A percentile compares a stretch with the other conserved stretches of the same genome.
These are phyloP conservation scores for Nothocercus nigrocapillus DNA, from an alignment of 2,113 vertebrate genomes.

Conservation along the genomic window DNA sequence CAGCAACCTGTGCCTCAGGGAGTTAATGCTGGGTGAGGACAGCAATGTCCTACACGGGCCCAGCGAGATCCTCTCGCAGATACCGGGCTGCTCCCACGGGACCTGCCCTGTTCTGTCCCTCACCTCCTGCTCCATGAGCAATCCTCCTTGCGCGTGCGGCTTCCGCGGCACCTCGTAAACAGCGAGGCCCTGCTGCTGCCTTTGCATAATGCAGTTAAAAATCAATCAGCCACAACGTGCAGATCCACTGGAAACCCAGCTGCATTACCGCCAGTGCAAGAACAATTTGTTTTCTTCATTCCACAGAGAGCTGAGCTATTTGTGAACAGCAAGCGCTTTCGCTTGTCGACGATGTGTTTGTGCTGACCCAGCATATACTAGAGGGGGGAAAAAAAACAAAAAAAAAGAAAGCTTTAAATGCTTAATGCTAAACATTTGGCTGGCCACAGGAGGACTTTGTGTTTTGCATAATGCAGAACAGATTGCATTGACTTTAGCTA, in stretches of 20 bases:
- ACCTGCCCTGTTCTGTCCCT: not conserved
- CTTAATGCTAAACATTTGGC: not conserved
- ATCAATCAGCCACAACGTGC: not conserved
- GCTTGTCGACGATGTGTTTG: not conserved
- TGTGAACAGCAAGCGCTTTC: not conserved
- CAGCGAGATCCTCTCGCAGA: not conserved
- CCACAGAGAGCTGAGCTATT: slow-evolving; percentile 3
- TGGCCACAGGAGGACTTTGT: not conserved
- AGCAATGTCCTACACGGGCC: not conserved
- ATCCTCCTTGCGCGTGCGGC: not conserved
- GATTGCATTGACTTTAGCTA: not conserved
- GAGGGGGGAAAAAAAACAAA: not conserved
- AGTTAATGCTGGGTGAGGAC: not conserved
- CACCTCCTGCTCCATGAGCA: slow-evolving; percentile 2
- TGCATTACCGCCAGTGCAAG: not conserved
- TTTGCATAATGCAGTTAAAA: slow-evolving; percentile 23
- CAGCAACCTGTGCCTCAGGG: not conserved
- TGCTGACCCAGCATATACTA: slow-evolving; percentile 40
- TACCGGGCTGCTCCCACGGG: accelerated
- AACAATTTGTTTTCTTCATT: slow-evolving; percentile 44
- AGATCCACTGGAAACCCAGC: not conserved
- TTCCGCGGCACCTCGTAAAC: not conserved
- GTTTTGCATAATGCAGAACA: not conserved
- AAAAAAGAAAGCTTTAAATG: not conserved
- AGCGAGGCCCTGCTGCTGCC: accelerated